Evolutionary conservation across 2,113 vertebrate genomes (phyloP).

Genomic region (Callopanchax toddi): DNA sequence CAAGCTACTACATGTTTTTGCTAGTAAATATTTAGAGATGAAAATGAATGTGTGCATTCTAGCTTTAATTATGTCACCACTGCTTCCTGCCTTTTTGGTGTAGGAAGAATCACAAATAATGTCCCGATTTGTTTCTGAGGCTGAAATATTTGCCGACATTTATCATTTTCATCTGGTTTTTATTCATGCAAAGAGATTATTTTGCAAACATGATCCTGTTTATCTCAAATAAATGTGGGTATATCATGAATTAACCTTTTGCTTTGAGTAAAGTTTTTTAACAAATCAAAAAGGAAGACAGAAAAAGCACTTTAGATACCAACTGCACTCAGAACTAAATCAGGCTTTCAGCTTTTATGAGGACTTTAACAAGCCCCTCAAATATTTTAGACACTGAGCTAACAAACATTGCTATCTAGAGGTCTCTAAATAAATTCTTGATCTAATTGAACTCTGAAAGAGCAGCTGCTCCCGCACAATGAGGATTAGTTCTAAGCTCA

Average conservation of each 20-base stretch:
- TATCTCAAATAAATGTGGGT: not conserved
- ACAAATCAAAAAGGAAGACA: not conserved
- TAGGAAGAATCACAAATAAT: conserved; percentile 51
- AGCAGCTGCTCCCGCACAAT: conserved; percentile 55
- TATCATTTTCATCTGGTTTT: not conserved
- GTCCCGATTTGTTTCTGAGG: conserved; percentile 26
- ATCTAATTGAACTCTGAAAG: conserved; percentile 40
- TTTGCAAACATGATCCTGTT: not conserved
- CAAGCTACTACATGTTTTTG: too few species aligned
- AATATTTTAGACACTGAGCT: conserved; percentile 42
- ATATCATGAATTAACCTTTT: conserved; percentile 23
- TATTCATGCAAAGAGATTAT: not conserved
- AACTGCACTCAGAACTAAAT: conserved; percentile 27
- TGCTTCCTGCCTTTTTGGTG: conserved; percentile 52
- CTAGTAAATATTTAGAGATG: conserved; percentile 34
- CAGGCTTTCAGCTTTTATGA: conserved; percentile 32
- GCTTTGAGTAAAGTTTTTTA: conserved; percentile 3
- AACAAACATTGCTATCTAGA: conserved; percentile 48
- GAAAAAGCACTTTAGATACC: conserved; percentile 9
- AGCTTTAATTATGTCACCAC: conserved; percentile 47
- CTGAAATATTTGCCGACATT: not conserved
- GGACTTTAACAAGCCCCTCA: conserved; percentile 37
- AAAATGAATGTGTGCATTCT: conserved; percentile 55
- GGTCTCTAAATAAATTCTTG: conserved; percentile 48
- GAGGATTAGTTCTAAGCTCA: conserved; percentile 18